A percentile compares a stretch with the other conserved stretches of the same genome.
phyloP scores from a whole-genome alignment of 2,113 vertebrate genomes.

The Cygnus buccinator region DNA sequence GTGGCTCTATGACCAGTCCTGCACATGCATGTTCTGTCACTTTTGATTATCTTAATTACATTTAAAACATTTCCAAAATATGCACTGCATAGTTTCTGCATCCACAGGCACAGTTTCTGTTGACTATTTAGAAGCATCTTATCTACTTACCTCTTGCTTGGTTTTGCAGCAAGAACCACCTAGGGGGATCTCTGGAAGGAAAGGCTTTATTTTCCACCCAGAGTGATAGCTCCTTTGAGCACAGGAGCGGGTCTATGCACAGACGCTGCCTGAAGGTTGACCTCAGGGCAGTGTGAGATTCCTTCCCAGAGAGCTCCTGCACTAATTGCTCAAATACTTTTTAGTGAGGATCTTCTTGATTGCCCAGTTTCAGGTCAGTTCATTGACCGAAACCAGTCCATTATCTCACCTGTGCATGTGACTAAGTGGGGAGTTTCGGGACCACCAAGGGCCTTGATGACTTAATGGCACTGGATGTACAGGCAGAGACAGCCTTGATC shows the following conservation, averaged over 20 bases:
- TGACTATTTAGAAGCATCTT: neutral
- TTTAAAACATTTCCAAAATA: neutral
- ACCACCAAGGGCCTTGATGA: neutral
- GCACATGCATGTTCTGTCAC: accelerated
- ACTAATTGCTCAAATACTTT: neutral
- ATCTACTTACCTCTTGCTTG: accelerated
- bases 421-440: neutral
- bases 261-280: neutral
- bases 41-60: accelerated
- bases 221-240: neutral
- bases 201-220: neutral
- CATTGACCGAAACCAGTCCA: neutral
- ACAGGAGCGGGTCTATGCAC: too few species aligned
- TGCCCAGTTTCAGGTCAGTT: neutral
- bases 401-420: neutral
- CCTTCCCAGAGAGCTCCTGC: neutral
- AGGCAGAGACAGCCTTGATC: neutral
- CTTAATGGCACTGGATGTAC: too few species aligned
- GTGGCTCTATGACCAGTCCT: accelerated
- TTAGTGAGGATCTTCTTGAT: neutral
- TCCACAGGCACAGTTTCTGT: neutral
- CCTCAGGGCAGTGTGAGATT: neutral
- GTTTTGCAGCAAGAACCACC: neutral
- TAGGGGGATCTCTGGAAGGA: neutral
- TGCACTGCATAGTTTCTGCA: neutral